Base-by-base conservation (phyloP, 2,797 vertebrate species). In the Sebastes taczanowskii region DNA sequence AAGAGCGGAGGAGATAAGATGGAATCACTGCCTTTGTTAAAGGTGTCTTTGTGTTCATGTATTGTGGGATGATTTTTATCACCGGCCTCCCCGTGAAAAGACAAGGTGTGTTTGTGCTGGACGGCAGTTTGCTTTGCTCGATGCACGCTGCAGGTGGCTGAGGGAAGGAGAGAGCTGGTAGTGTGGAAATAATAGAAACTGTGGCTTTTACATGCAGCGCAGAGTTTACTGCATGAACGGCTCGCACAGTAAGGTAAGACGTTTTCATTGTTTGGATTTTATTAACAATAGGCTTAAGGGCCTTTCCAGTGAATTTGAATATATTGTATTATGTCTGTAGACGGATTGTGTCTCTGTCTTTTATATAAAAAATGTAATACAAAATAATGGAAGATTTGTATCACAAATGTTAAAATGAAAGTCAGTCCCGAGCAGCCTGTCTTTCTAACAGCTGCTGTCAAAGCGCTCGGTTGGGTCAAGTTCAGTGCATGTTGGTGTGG, bases 21-120 rank as follows among this genome's bases (percentile, higher is more conserved):
- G 84, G 82, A 93, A 93, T 94, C 93, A 88, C 74, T 77, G 84
- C 73, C 89, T 91, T 93, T 93, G 86, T 95, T 93, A 88, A 86
- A 84, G 81, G 69, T 89, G 85, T 88, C 92, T 94, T 94, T 93
- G 91, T 93, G 77, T 88, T 83, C 81, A 76, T 79, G 84, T 89
- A 75, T 93, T 87, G 86, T 86, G 86, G 89, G 86, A 83, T 89
- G 89, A 95, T 93, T 92, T 94, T 91, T 91, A 94, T 94, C 94
- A 82, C 79, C 4, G 61, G 69, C 81, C 89, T 90, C 75, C 74
- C 86, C 56, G 34, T 94, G 80, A 92, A 95, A 92, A 94, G 92
- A 91, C 87, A 86, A 91, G 85, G 81, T 92, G 90, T 92, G 91
- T 90, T 91, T 92, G 87, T 81, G 77, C 80, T 78, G 77, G 74